Conservation (phyloP, 1,140 invertebrate genomes). For the Calephelis virginiensis region DNA sequence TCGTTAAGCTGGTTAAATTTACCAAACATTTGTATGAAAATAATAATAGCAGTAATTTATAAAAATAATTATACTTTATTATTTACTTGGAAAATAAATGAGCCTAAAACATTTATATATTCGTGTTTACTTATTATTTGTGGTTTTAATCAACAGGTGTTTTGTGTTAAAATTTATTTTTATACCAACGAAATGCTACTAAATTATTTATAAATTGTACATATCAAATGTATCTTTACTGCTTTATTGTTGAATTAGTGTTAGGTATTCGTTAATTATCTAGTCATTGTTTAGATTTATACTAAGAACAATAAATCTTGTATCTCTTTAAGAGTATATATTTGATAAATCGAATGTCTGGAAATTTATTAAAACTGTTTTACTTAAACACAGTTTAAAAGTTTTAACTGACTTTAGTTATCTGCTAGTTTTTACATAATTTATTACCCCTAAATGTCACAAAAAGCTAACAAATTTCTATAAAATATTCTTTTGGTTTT, state of each 20-base stretch:
- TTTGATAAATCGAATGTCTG: neutral
- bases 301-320: constrained; percentile 16
- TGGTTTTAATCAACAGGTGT: neutral
- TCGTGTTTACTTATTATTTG: neutral
- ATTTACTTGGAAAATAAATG: too few relatives aligned
- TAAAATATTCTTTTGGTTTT: too few relatives aligned
- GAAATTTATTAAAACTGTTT: too few relatives aligned
- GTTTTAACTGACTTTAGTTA: too few relatives aligned
- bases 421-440: too few relatives aligned
- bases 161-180: constrained; percentile 25
- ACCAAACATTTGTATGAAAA: too few relatives aligned
- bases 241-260: constrained; percentile 35
- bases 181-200: constrained; percentile 39
- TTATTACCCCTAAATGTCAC: too few relatives aligned
- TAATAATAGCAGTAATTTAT: too few relatives aligned
- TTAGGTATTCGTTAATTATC: constrained; percentile 36
- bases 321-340: constrained; percentile 8
- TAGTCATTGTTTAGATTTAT: constrained; percentile 41
- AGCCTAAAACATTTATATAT: neutral
- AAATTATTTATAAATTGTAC: constrained; percentile 44
- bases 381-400: too few relatives aligned
- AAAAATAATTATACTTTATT: too few relatives aligned
- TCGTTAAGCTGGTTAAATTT: too few relatives aligned
- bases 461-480: too few relatives aligned
- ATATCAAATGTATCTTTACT: constrained; percentile 48